These are phyloP conservation scores for Dynastes tityus DNA, from an alignment of 2,888 invertebrate species.

Conservation along the genomic window DNA sequence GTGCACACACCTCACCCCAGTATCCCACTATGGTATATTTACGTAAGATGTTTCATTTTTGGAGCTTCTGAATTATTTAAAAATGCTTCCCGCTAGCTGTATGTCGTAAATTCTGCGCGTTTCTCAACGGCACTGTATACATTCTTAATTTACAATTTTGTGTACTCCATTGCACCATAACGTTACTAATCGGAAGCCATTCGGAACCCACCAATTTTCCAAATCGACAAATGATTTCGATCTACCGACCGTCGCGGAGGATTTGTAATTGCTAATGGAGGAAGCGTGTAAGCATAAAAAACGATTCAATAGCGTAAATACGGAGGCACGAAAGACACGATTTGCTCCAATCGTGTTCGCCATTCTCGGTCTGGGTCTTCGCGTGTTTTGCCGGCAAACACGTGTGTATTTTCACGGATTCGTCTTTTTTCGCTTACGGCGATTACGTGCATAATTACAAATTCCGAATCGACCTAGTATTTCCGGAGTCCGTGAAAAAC, in stretches of 20 bases:
- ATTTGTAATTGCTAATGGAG: not conserved
- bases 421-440: not conserved
- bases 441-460: slow-evolving; percentile 10
- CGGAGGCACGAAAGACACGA: not conserved
- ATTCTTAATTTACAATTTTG: too few relatives aligned
- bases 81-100: too few relatives aligned
- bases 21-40: too few relatives aligned
- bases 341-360: not conserved
- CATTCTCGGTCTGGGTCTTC: not conserved
- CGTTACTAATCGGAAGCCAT: too few relatives aligned
- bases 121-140: too few relatives aligned
- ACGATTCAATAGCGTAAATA: not conserved
- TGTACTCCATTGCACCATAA: too few relatives aligned
- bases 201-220: not conserved
- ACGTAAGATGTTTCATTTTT: too few relatives aligned
- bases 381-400: not conserved
- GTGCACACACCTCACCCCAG: too few relatives aligned
- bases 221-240: not conserved
- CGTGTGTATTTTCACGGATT: slow-evolving; percentile 12
- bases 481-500: slow-evolving; percentile 12
- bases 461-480: slow-evolving; percentile 11
- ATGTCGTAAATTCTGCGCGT: too few relatives aligned
- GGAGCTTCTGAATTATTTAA: too few relatives aligned
- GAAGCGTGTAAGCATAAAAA: not conserved
- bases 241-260: not conserved